These are phyloP conservation scores for Indicator indicator DNA, from an alignment of 2,113 vertebrate genomes.

Conservation along the genomic window DNA sequence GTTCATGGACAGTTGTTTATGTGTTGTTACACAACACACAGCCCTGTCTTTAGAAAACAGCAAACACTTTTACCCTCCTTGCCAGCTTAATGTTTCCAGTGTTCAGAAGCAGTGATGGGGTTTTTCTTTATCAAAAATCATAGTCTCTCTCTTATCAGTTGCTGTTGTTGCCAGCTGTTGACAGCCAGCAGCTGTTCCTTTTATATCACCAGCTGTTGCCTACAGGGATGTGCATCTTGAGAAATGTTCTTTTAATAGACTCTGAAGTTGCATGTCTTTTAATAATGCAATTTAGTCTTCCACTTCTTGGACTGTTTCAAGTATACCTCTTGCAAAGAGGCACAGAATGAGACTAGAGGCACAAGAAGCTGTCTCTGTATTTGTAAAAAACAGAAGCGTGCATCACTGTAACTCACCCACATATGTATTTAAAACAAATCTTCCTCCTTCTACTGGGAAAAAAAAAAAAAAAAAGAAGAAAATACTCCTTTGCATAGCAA, in stretches of 20 bases:
- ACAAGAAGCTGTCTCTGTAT: not conserved
- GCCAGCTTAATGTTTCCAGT: not conserved
- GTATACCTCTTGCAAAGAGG: not conserved
- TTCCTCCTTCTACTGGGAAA: not conserved
- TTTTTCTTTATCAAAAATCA: not conserved
- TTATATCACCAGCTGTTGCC: slow-evolving; percentile 3
- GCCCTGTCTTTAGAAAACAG: no score
- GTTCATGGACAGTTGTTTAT: no score
- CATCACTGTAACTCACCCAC: not conserved
- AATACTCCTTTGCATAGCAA: not conserved
- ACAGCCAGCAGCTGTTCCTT: slow-evolving; percentile 16
- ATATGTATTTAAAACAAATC: not conserved
- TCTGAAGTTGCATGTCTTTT: not conserved
- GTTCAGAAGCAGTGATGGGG: not conserved
- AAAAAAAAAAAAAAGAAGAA: not conserved
- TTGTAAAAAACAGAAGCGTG: not conserved
- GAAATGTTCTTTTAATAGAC: not conserved
- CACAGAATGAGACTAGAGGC: not conserved
- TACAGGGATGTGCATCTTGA: not conserved
- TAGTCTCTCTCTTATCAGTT: not conserved
- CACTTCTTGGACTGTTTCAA: not conserved
- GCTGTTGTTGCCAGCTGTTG: not conserved
- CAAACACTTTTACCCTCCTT: not conserved
- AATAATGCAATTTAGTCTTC: not conserved
- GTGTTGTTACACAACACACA: no score